Conservation (phyloP, 1,140 invertebrate genomes). For the Geopemphigus sp. region DNA sequence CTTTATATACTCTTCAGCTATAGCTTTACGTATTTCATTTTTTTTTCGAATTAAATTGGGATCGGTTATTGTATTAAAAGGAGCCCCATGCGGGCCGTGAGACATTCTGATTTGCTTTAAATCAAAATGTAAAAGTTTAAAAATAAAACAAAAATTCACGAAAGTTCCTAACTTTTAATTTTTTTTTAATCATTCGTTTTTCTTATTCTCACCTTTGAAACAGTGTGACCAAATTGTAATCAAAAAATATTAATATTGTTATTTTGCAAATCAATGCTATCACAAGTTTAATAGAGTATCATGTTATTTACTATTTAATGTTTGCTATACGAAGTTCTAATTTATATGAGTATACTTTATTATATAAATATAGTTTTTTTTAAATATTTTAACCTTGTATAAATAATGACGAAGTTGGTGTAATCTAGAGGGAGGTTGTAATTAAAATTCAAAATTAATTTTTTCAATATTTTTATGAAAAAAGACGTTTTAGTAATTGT, state of each 20-base stretch:
- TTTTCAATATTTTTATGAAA: too few species aligned
- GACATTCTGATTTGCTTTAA: neutral
- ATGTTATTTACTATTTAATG: too few species aligned
- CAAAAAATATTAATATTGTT: neutral
- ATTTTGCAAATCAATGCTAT: neutral
- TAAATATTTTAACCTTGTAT: too few species aligned
- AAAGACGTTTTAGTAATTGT: too few species aligned
- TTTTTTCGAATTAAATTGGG: constrained; percentile 35
- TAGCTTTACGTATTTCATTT: constrained; percentile 33
- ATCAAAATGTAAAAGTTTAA: neutral
- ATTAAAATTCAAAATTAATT: too few species aligned
- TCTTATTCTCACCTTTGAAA: constrained; percentile 24
- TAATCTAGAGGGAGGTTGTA: too few species aligned
- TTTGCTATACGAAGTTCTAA: too few species aligned
- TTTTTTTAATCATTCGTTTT: neutral
- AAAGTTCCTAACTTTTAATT: neutral
- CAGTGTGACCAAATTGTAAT: neutral
- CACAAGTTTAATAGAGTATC: too few species aligned
- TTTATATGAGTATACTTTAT: too few species aligned
- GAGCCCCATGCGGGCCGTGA: neutral
- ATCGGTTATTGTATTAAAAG: constrained; percentile 17
- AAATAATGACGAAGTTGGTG: too few species aligned
- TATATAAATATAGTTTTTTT: too few species aligned
- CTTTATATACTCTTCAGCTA: constrained; percentile 1
- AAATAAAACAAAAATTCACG: neutral